phyloP scores from a whole-genome alignment of 2,113 vertebrate genomes.

The Calidris pygmaea region DNA sequence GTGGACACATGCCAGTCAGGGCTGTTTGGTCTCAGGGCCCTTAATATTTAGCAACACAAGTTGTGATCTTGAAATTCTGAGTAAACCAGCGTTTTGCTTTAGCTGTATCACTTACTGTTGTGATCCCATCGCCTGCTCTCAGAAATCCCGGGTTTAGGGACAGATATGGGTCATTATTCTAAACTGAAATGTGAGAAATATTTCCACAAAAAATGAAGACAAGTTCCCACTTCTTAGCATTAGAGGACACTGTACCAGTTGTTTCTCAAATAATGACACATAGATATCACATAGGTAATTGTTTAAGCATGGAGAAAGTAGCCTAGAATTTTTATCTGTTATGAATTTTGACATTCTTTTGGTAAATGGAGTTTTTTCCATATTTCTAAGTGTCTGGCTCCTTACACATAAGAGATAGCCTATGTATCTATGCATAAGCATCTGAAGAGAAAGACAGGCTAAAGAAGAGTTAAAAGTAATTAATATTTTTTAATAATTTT shows the following conservation, averaged over 20 bases:
- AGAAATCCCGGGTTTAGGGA: accelerated
- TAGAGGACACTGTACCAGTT: neutral
- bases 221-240: neutral
- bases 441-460: neutral
- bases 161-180: neutral
- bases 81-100: neutral
- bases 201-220: neutral
- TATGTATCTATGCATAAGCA: neutral
- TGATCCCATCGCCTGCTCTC: neutral
- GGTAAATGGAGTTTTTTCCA: neutral
- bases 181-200: neutral
- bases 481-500: neutral
- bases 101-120: neutral
- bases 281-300: neutral
- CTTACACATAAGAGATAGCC: neutral
- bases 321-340: neutral
- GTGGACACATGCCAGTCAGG: neutral
- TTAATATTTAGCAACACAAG: neutral
- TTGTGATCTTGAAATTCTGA: neutral
- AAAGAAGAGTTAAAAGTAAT: neutral
- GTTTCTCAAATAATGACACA: neutral
- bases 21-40: neutral
- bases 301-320: neutral
- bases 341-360: neutral
- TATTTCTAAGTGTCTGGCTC: neutral